phyloP scores from a whole-genome alignment of 2,113 vertebrate genomes.

The Pardalotus punctatus region DNA sequence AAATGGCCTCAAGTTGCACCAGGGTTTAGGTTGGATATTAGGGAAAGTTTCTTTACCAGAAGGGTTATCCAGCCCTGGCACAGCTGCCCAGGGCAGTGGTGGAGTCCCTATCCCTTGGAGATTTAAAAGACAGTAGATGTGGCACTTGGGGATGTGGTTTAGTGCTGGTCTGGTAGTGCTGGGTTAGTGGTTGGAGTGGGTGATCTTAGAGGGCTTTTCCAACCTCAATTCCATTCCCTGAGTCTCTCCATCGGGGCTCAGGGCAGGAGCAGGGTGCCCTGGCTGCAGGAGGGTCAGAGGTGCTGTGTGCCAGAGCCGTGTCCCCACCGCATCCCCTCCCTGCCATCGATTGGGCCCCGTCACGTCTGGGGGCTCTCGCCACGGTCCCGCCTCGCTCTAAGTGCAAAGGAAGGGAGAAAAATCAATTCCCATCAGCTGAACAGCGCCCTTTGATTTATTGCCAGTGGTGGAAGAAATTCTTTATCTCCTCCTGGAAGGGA shows the following conservation, averaged over 20 bases:
- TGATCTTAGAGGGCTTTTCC: neutral
- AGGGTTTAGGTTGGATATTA: neutral
- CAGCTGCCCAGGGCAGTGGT: neutral
- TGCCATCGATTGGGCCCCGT: neutral
- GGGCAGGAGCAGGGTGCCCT: neutral
- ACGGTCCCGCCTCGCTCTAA: fast-evolving
- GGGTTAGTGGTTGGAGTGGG: neutral
- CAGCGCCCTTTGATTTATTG: constrained; percentile 67
- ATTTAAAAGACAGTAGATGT: neutral
- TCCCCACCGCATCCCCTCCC: neutral
- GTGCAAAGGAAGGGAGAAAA: constrained; percentile 45
- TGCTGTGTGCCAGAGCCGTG: fast-evolving
- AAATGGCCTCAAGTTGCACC: neutral
- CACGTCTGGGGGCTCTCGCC: neutral
- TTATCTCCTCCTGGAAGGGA: constrained; percentile 39
- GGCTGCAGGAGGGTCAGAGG: neutral
- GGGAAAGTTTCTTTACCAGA: neutral
- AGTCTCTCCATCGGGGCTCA: neutral
- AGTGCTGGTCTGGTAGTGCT: neutral
- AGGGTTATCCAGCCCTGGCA: neutral
- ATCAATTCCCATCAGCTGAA: constrained; percentile 67
- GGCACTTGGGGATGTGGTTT: neutral
- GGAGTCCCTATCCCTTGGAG: neutral
- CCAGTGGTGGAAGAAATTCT: constrained; percentile 49
- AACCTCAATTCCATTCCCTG: neutral